Conservation (phyloP, 2,888 invertebrate species). For the Acanthosepion lycidas region DNA sequence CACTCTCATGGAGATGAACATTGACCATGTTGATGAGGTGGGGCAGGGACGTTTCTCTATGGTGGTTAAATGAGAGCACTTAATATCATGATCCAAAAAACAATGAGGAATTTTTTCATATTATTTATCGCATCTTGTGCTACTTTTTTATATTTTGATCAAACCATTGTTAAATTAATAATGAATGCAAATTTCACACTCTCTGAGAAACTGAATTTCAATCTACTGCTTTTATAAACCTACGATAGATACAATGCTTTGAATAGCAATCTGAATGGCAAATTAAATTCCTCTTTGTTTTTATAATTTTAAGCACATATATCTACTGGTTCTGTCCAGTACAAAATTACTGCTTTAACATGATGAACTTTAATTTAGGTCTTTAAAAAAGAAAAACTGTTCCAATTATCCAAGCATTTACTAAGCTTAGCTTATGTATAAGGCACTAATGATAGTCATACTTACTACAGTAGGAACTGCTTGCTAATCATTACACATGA, state of each 20-base stretch:
- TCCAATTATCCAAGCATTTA: too few relatives aligned
- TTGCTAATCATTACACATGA: too few relatives aligned
- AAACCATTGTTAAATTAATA: neutral
- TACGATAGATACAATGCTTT: neutral
- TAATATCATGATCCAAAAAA: neutral
- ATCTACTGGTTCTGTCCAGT: neutral
- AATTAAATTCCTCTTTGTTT: neutral
- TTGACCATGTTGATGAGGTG: too few relatives aligned
- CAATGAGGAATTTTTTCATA: neutral
- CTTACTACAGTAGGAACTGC: too few relatives aligned
- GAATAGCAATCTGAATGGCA: neutral
- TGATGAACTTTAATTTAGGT: neutral
- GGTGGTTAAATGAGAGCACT: too few relatives aligned
- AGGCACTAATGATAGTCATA: too few relatives aligned
- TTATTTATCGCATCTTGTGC: neutral
- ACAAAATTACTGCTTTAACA: neutral
- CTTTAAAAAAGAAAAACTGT: neutral
- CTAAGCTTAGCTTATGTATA: too few relatives aligned
- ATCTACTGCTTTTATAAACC: neutral
- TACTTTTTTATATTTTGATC: neutral
- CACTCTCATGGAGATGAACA: too few relatives aligned
- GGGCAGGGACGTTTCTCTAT: too few relatives aligned
- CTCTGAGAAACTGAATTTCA: neutral
- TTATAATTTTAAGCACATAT: too few relatives aligned
- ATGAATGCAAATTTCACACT: neutral